Evolutionary conservation across 2,113 vertebrate species (phyloP).

Genomic region (Poeciliopsis retropinna): DNA sequence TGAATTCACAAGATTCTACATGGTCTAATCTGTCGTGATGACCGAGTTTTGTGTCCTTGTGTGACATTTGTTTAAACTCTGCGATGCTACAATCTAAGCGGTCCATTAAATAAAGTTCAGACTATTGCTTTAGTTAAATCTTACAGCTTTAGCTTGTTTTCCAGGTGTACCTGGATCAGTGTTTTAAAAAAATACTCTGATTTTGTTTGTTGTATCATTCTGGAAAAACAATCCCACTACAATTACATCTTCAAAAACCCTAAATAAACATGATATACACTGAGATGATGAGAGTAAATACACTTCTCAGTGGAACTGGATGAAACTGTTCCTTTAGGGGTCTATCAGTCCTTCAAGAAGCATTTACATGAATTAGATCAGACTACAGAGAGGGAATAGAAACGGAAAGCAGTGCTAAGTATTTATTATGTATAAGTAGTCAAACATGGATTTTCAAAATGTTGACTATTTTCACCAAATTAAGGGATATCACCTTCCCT

Average conservation of each 20-base stretch:
- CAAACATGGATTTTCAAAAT: conserved; percentile 71
- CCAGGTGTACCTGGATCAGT: neutral
- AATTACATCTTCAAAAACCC: neutral
- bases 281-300: neutral
- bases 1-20: too few relatives aligned
- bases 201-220: neutral
- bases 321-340: neutral
- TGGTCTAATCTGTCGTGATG: too few relatives aligned
- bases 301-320: neutral
- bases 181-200: neutral
- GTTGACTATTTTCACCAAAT: conserved; percentile 74
- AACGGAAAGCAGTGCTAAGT: conserved; percentile 16
- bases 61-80: too few relatives aligned
- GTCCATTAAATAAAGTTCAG: too few relatives aligned
- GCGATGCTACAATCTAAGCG: too few relatives aligned
- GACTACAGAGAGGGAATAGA: neutral
- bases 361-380: neutral
- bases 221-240: neutral
- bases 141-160: too few relatives aligned
- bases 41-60: too few relatives aligned
- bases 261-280: neutral
- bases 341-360: conserved; percentile 18
- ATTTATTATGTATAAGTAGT: conserved; percentile 46
- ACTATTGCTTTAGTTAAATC: too few relatives aligned
- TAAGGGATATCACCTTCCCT: conserved; percentile 72